Evolutionary conservation across 1,140 invertebrate species (phyloP), one percentile per base, ranked within the genome.

Genomic region (Cherax quadricarinatus): DNA sequence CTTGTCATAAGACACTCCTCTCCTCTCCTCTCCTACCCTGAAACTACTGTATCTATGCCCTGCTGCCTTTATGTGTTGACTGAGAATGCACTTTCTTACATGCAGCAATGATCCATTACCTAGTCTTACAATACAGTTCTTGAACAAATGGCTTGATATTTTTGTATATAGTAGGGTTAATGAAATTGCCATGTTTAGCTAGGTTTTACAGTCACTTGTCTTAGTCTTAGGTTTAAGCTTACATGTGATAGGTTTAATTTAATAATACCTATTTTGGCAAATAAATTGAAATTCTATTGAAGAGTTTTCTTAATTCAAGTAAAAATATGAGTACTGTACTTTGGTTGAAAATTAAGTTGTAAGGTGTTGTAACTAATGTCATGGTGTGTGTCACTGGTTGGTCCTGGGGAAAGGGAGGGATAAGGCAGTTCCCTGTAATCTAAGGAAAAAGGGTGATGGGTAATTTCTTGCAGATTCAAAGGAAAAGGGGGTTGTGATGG

Each of bases 231-330:
- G 57, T 75, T 53, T 83, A 83, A 83, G 81, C 57, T 83, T 83
- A 24, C 81, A 83, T 83, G 81, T 83, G 81, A 83, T 83, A 83
- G 81, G 81, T 83, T 83, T 83, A 83, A 83, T 83, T 60, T 83
- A 83, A 83, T 60, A 83, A 60, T 30, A 83, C 81, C 81, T 83
- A 83, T 83, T 83, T 83, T 83, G 81, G 51, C 81, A 83, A 83
- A 83, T 83, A 83, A 83, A 83, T 1, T 60, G 24, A 83, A 53
- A 57, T 83, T 83, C 60, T 83, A 53, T 30, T 9, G 7, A 30
- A 30, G 12, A 21, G 21, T 83, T 57, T 83, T 14, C 16, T 83
- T 83, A 18, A 57, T 57, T 10, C 4, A 9, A 9, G 53, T 10
- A 10, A 57, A 9, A 0, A 57, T 57, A 57, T 5, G 9, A 57